Conservation (phyloP, 2,888 invertebrate species). For the Cantharis nigra region DNA sequence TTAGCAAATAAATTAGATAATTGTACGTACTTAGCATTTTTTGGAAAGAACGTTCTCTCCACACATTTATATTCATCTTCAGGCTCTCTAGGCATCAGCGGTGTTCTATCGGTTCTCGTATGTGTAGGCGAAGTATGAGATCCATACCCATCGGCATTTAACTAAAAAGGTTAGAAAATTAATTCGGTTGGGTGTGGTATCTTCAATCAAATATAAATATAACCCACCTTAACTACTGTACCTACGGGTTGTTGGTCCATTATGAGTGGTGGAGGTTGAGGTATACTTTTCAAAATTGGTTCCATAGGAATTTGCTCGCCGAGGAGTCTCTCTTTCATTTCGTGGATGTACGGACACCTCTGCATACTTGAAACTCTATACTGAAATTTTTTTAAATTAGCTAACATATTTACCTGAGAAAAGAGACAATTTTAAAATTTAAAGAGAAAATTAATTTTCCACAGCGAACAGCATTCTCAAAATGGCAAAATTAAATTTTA, state of each 20-base stretch:
- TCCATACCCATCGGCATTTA: constrained; percentile 86
- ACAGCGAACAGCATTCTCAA: not conserved
- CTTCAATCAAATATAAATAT: too few relatives aligned
- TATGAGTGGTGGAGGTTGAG: constrained; percentile 55
- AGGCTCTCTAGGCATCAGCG: constrained; percentile 75
- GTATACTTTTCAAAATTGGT: constrained; percentile 60
- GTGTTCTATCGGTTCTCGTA: constrained; percentile 63
- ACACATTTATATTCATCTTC: constrained; percentile 70
- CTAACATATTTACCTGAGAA: not conserved
- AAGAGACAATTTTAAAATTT: not conserved
- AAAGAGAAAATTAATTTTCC: not conserved
- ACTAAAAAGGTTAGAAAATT: constrained; percentile 58
- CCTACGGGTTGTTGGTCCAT: constrained; percentile 71
- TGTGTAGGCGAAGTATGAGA: constrained; percentile 83
- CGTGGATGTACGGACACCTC: constrained; percentile 90
- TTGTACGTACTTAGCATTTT: constrained; percentile 89
- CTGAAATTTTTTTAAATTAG: constrained; percentile 37
- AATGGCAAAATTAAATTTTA: not conserved
- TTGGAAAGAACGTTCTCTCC: constrained; percentile 67
- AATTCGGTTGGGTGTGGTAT: not conserved
- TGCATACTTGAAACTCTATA: constrained; percentile 69
- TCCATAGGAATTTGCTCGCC: constrained; percentile 71
- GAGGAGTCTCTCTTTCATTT: constrained; percentile 90
- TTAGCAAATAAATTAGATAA: not conserved
- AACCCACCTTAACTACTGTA: constrained; percentile 85